Conservation (phyloP, 2,888 invertebrate species). For the Apodemia duryi region DNA sequence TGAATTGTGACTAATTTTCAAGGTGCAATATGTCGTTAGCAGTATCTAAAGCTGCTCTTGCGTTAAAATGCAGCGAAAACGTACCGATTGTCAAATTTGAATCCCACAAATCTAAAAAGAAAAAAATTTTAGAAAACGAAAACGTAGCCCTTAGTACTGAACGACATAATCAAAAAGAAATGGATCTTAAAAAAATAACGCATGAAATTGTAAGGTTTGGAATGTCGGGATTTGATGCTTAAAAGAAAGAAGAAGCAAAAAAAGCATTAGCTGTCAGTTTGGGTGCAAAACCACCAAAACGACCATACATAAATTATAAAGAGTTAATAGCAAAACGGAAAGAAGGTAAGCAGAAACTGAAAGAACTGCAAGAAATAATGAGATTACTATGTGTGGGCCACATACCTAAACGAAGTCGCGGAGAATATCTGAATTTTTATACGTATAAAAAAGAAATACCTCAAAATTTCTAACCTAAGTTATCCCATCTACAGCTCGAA, state of each 20-base stretch:
- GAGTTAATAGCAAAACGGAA: slow-evolving; percentile 81
- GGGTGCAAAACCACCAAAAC: slow-evolving; percentile 89
- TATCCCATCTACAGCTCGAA: too few relatives aligned
- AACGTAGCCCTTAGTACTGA: slow-evolving; percentile 32
- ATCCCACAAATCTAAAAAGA: slow-evolving; percentile 74
- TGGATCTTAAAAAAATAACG: slow-evolving; percentile 87
- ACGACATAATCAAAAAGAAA: slow-evolving; percentile 55
- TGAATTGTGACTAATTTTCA: too few relatives aligned
- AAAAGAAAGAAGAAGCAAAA: slow-evolving; percentile 88
- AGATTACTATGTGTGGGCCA: slow-evolving; percentile 41
- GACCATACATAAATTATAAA: slow-evolving; percentile 85
- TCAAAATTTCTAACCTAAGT: too few relatives aligned
- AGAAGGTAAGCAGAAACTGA: slow-evolving; percentile 69
- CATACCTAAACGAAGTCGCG: too few relatives aligned
- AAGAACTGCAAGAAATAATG: slow-evolving; percentile 76
- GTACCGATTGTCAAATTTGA: slow-evolving; percentile 72
- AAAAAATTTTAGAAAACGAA: slow-evolving; percentile 34
- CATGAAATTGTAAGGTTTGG: slow-evolving; percentile 92
- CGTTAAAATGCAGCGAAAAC: slow-evolving; percentile 62
- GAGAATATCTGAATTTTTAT: too few relatives aligned
- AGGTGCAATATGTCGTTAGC: slow-evolving; percentile 51
- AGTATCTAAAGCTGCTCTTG: slow-evolving; percentile 73
- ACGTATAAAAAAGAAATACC: too few relatives aligned
- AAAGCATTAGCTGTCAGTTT: slow-evolving; percentile 87
- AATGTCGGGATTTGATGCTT: slow-evolving; percentile 85